Evolutionary conservation across 1,140 invertebrate species (phyloP), one percentile per base, ranked within the genome.

Genomic region (Pissodes strobi): DNA sequence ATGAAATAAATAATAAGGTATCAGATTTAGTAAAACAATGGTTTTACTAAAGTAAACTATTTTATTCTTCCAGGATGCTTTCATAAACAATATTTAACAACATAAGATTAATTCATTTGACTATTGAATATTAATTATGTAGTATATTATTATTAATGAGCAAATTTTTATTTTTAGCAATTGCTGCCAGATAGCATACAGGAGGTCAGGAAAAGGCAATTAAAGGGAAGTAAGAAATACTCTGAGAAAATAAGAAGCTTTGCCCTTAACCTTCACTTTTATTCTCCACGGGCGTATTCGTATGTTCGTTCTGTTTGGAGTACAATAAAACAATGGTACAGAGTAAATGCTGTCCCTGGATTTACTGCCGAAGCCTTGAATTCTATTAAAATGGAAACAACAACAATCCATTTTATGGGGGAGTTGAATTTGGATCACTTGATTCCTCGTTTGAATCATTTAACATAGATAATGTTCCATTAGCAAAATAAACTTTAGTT

Each of bases 201-300:
- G 9, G 25, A 27, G 3, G 9, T 27, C 9, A 27, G 3, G 25
- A 27, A 27, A 9, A 27, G 3, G 9, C 25, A 27, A 9, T 27
- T 27, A 27, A 27, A 27, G 9, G 25, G 25, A 27, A 27, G 25
- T 3, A 27, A 9, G 25, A 27, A 27, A 9, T 27, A 27, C 9
- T 27, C 25, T 27, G 25, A 27, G 9, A 27, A 27, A 27, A 27
- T 73, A 27, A 34, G 66, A 48, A 37, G 38, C 62, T 79, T 79
- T 72, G 74, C 75, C 12, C 22, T 76, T 27, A 77, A 74, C 23
- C 55, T 79, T 2, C 68, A 78, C 58, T 77, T 74, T 69, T 72
- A 69, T 51, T 76, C 73, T 2, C 67, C 72, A 12, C 72, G 69
- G 65, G 74, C 73, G 5, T 78, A 79, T 57, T 43, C 64, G 21